phyloP scores from a whole-genome alignment of 2,797 vertebrate genomes.

The Hoplostethus mediterraneus region DNA sequence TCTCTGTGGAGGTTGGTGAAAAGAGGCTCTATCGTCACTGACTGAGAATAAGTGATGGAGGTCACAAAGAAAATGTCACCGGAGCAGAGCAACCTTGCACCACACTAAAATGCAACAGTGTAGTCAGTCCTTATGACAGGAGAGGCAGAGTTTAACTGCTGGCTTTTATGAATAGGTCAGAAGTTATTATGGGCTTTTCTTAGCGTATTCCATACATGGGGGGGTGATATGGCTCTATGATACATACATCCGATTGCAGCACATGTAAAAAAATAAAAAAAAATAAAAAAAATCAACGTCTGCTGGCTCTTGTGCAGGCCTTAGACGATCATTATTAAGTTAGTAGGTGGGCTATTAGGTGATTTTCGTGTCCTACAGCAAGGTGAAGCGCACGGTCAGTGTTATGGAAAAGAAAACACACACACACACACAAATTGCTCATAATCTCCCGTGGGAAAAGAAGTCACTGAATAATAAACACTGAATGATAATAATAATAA shows the following conservation, averaged over 20 bases:
- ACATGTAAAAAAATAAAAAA: too few relatives aligned
- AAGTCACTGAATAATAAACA: slow-evolving; percentile 39
- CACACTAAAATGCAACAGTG: slow-evolving; percentile 64
- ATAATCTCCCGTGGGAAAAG: slow-evolving; percentile 43
- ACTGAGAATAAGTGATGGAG: slow-evolving; percentile 32
- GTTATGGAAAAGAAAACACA: neutral
- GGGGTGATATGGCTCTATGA: too few relatives aligned
- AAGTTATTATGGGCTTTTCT: neutral
- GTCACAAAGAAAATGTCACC: slow-evolving; percentile 22
- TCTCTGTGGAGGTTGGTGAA: slow-evolving; percentile 38
- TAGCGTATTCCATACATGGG: too few relatives aligned
- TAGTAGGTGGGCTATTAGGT: slow-evolving; percentile 18
- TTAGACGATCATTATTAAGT: slow-evolving; percentile 17
- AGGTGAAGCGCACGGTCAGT: slow-evolving; percentile 52
- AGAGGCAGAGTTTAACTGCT: neutral
- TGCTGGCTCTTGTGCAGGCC: slow-evolving; percentile 10
- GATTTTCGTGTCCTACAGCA: slow-evolving; percentile 44
- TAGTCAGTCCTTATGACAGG: slow-evolving; percentile 1
- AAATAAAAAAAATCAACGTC: too few relatives aligned
- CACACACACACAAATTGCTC: slow-evolving; percentile 13
- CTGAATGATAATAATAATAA: neutral
- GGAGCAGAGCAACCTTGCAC: slow-evolving; percentile 47
- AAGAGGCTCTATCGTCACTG: slow-evolving; percentile 46
- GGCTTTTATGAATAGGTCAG: neutral
- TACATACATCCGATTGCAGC: too few relatives aligned